Base-by-base conservation (phyloP, 92 coral and sea anemone species). In the Diadumene lineata region DNA sequence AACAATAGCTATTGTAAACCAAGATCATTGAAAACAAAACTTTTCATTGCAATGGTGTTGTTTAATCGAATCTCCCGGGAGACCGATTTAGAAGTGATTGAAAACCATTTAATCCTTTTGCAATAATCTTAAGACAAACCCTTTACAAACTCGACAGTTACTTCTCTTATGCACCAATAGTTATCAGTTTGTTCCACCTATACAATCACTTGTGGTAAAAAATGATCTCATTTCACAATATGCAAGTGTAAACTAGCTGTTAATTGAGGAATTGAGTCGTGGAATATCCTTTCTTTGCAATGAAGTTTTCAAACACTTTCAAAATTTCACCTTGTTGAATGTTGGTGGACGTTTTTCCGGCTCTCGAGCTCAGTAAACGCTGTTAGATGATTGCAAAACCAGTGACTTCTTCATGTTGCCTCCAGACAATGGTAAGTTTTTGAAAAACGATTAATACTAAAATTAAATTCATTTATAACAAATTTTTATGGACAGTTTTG, bases 181-280 rank as follows among this genome's bases (percentile, higher is more conserved):
- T 15, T 53, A 53, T 53, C 19, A 3, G 24, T 6, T 53, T 53
- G 9, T 53, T 3, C 19, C 60, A 53, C 60, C 60, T 23, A 53
- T 23, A 53, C 23, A 58, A 58, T 23, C 29, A 58, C 30, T 58
- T 58, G 64, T 58, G 64, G 64, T 58, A 22, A 26, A 58, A 9
- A 26, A 22, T 22, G 29, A 25, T 11, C 64, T 22, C 15, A 15
- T 22, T 58, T 58, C 31, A 26, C 30, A 53, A 16, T 53, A 25
- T 6, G 31, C 23, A 22, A 30, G 29, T 58, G 64, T 58, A 17
- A 58, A 22, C 24, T 53, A 53, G 18, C 58, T 21, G 19, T 3
- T 13, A 6, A 53, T 4, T 16, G 19, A 15, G 24, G 19, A 53
- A 23, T 13, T 21, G 24, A 53, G 58, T 53, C n/a, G 10, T 53